Conservation (phyloP, 2,113 vertebrate species). For the Dendrocopos noguchii region DNA sequence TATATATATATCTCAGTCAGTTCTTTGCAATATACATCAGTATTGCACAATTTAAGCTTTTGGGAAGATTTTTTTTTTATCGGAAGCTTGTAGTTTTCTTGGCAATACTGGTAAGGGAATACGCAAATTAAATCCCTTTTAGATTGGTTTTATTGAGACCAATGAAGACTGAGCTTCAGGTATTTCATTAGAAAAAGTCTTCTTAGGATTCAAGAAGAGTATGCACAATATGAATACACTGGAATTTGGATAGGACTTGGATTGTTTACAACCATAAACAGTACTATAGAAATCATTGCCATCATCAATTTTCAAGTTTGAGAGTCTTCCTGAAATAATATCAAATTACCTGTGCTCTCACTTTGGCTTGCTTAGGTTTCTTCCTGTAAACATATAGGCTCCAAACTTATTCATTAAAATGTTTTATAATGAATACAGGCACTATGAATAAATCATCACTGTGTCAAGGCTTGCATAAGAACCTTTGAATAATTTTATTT, state of each 20-base stretch:
- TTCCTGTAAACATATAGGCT: neutral
- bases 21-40: neutral
- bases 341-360: neutral
- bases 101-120: neutral
- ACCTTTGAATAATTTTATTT: neutral
- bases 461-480: rapidly evolving
- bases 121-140: neutral
- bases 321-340: neutral
- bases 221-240: neutral
- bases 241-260: neutral
- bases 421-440: neutral
- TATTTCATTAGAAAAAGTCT: neutral
- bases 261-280: neutral
- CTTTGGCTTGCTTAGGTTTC: neutral
- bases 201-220: neutral
- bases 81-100: neutral
- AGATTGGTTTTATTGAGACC: neutral
- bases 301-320: neutral
- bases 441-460: neutral
- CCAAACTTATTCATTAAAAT: neutral
- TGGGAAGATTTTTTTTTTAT: neutral
- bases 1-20: neutral
- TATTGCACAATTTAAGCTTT: neutral
- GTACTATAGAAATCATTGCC: neutral
- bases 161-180: neutral